phyloP scores from a whole-genome alignment of 2,113 vertebrate species.

The Sitta europaea region DNA sequence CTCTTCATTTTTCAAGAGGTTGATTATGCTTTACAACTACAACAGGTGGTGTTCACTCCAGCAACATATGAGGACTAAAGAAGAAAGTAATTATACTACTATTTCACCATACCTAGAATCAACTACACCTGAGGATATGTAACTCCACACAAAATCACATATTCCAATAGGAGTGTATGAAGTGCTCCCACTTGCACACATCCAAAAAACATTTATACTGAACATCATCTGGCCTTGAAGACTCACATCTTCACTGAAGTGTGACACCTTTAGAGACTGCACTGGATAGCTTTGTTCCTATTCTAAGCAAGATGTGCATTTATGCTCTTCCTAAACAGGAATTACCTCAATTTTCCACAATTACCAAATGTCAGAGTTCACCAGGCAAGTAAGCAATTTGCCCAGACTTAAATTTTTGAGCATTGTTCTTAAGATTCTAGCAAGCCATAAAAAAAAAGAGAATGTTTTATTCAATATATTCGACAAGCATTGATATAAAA shows the following conservation, averaged over 20 bases:
- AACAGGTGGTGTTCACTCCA: not conserved
- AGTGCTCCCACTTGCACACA: not conserved
- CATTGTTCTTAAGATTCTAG: not conserved
- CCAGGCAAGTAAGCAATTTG: not conserved
- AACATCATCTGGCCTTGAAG: not conserved
- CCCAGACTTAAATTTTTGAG: not conserved
- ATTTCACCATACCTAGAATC: not conserved
- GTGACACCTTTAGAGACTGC: not conserved
- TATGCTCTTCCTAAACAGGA: not conserved
- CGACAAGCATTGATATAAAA: not conserved
- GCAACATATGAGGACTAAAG: not conserved
- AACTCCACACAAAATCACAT: not conserved
- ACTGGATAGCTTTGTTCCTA: not conserved
- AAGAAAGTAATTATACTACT: not conserved
- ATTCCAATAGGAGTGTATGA: not conserved
- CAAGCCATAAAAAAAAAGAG: not conserved
- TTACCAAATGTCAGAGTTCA: not conserved
- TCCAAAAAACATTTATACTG: not conserved
- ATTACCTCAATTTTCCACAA: not conserved
- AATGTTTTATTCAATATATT: not conserved
- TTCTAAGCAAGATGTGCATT: not conserved
- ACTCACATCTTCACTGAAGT: not conserved
- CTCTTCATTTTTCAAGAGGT: not conserved
- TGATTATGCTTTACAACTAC: not conserved
- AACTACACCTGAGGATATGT: not conserved